These are phyloP conservation scores for Ambastaia sidthimunki DNA, from an alignment of 2,797 vertebrate genomes.

Conservation along the genomic window DNA sequence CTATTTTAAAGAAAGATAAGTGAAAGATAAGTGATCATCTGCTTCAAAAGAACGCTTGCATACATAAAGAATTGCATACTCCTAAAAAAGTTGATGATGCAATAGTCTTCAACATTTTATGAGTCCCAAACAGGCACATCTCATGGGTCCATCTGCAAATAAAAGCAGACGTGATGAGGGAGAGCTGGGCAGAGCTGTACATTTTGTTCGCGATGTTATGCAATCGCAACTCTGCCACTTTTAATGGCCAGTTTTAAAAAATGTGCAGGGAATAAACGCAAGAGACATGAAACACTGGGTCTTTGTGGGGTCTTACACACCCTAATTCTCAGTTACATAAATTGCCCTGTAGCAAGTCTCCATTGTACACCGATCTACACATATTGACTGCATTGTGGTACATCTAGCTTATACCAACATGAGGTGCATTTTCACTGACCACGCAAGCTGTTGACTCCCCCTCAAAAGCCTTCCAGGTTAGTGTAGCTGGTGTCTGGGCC, in stretches of 20 bases:
- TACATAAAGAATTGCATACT: constrained; percentile 32
- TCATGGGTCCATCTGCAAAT: constrained; percentile 25
- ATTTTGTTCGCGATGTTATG: constrained; percentile 15
- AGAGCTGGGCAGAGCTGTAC: neutral
- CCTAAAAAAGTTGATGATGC: constrained; percentile 52
- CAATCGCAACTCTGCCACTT: constrained; percentile 20
- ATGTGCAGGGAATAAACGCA: constrained; percentile 25
- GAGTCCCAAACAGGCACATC: constrained; percentile 40
- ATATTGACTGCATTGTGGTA: neutral
- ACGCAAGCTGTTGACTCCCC: neutral
- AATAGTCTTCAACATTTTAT: constrained; percentile 49
- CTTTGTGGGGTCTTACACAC: constrained; percentile 26
- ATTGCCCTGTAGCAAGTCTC: constrained; percentile 14
- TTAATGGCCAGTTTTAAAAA: constrained; percentile 18
- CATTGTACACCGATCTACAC: neutral
- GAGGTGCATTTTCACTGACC: neutral
- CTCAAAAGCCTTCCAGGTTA: neutral
- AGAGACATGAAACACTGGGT: neutral
- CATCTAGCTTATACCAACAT: neutral
- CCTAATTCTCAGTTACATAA: neutral
- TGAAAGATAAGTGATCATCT: neutral
- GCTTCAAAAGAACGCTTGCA: constrained; percentile 30
- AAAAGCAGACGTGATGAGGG: constrained; percentile 35
- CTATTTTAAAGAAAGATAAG: neutral
- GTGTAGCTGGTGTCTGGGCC: constrained; percentile 6